A percentile compares a stretch with the other conserved stretches of the same genome.
phyloP scores from a whole-genome alignment of 2,797 vertebrate species.

The Nyctibius grandis region DNA sequence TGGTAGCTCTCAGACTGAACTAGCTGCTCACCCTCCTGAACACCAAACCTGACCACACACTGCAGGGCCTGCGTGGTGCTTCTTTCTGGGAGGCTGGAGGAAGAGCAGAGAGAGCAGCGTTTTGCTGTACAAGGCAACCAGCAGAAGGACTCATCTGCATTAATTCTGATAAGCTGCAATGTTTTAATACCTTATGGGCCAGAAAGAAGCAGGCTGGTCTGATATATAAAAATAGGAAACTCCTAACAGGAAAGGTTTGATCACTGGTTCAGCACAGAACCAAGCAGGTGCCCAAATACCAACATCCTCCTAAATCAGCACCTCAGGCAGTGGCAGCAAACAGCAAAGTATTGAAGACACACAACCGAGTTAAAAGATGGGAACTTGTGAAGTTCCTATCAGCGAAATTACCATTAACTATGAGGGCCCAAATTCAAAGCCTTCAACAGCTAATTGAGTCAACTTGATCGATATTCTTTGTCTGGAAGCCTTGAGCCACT shows the following conservation, averaged over 20 bases:
- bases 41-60: background rate
- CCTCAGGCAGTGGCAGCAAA: background rate
- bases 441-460: background rate
- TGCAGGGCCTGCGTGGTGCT: background rate
- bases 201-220: background rate
- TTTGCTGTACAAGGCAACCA: background rate
- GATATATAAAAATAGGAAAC: fast-evolving
- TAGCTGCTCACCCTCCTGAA: background rate
- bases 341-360: background rate
- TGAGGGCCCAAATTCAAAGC: background rate
- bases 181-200: fast-evolving
- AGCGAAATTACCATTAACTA: background rate
- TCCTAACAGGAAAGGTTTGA: background rate
- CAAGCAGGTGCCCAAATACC: background rate
- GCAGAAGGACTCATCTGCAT: background rate
- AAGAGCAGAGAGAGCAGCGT: background rate
- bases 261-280: background rate
- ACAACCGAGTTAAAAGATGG: fast-evolving
- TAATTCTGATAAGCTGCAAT: background rate
- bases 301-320: background rate
- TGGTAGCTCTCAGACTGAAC: background rate
- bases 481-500: background rate
- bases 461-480: background rate
- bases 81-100: background rate
- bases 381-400: background rate